A percentile compares a stretch with the other conserved stretches of the same genome.
Conservation (phyloP, 2,888 invertebrate genomes). For the Globia sparganii region DNA sequence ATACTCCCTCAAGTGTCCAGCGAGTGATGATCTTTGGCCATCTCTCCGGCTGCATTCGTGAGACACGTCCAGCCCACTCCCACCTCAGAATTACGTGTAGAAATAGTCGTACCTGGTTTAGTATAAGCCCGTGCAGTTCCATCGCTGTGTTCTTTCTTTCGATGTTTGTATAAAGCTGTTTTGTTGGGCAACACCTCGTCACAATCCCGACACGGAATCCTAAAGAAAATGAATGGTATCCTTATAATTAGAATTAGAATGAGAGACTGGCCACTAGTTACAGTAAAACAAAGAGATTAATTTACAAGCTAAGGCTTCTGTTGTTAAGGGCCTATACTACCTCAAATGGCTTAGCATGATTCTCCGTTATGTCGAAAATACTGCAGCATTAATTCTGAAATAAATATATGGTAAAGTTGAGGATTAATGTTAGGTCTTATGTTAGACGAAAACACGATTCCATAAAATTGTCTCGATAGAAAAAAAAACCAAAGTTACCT, state of each 20-base stretch:
- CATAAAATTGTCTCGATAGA: too few relatives aligned
- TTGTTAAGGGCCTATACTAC: too few relatives aligned
- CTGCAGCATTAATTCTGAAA: too few relatives aligned
- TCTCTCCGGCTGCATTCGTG: not conserved
- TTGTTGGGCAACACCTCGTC: slow-evolving; percentile 85
- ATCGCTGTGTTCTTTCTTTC: slow-evolving; percentile 84
- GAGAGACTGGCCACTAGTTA: not conserved
- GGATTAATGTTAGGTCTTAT: too few relatives aligned
- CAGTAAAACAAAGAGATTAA: not conserved
- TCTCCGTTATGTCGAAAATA: too few relatives aligned
- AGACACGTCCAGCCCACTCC: not conserved
- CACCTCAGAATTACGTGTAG: not conserved
- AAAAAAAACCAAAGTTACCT: too few relatives aligned
- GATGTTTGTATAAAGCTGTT: slow-evolving; percentile 85
- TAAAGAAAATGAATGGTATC: slow-evolving; percentile 54
- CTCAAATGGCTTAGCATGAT: too few relatives aligned
- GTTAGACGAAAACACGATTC: too few relatives aligned
- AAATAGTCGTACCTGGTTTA: slow-evolving; percentile 38
- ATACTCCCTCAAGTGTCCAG: not conserved
- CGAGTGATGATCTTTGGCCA: not conserved
- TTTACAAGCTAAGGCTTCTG: too few relatives aligned
- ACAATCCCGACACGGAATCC: slow-evolving; percentile 87
- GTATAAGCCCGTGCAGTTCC: slow-evolving; percentile 8
- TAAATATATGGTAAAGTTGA: too few relatives aligned
- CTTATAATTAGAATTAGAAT: not conserved